Conservation (phyloP, 2,888 invertebrate species). For the Scaptomyza flava region DNA sequence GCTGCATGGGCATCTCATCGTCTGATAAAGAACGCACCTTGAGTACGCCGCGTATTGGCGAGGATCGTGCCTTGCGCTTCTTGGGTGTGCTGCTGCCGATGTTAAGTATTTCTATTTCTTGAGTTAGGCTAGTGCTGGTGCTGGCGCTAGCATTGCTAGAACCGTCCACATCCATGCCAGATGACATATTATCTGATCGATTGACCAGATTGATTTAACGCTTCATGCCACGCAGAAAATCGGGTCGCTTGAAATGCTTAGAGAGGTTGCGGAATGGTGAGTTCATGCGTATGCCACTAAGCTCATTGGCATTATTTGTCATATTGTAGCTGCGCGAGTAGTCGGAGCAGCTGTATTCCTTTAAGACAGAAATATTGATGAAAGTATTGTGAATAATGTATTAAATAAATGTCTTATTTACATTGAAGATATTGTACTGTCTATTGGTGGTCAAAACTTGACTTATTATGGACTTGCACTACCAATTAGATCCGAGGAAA, state of each 20-base stretch:
- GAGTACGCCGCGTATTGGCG: slow-evolving; percentile 86
- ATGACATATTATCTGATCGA: slow-evolving; percentile 80
- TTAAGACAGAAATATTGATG: no score
- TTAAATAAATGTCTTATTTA: no score
- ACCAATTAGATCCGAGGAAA: no score
- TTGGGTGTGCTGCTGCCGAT: slow-evolving; percentile 89
- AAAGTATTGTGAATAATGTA: no score
- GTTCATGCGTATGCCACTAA: slow-evolving; percentile 82
- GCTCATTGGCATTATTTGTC: slow-evolving; percentile 81
- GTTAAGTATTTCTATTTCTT: slow-evolving; percentile 89
- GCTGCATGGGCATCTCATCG: slow-evolving; percentile 86
- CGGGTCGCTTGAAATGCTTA: slow-evolving; percentile 83
- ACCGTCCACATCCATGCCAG: slow-evolving; percentile 83
- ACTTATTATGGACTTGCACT: no score
- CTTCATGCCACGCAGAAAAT: slow-evolving; percentile 86
- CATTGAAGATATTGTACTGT: no score
- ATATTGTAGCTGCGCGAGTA: slow-evolving; percentile 82
- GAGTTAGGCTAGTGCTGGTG: slow-evolving; percentile 88
- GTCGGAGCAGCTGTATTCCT: no score
- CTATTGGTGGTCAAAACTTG: no score
- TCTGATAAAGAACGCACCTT: slow-evolving; percentile 88
- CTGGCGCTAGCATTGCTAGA: slow-evolving; percentile 86
- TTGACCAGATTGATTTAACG: slow-evolving; percentile 86
- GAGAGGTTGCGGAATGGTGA: slow-evolving; percentile 83
- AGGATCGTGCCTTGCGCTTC: slow-evolving; percentile 86